Evolutionary conservation across 2,888 invertebrate genomes (phyloP), one percentile per base, ranked within the genome.

Genomic region (Onchidella celtica): DNA sequence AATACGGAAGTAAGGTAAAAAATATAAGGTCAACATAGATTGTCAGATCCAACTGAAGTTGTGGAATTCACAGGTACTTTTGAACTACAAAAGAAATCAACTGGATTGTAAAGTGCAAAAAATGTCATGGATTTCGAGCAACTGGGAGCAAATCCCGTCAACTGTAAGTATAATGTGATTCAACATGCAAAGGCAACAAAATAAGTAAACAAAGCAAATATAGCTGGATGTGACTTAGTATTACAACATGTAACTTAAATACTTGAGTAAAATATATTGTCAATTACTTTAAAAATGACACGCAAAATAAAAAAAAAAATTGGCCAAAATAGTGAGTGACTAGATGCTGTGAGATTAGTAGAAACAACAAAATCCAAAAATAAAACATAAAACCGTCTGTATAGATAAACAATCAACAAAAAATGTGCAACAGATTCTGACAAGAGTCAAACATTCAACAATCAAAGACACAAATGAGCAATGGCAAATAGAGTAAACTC

Each of bases 241-340:
- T 4, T 21, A 59, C n/a, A 59, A n/a, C n/a, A n/a, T n/a, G n/a
- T n/a, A n/a, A 59, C 9, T 4, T 21, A n/a, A n/a, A 59, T 17
- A 73, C 27, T 3, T 3, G 27, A 32, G 61, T 17, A 36, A 40
- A 36, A 3, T 27, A n/a, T n/a, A n/a, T n/a, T 61, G 36, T 59
- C 9, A 29, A 32, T 68, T 34, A 38, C 27, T 72, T 29, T 29
- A 57, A 14, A 72, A 61, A 36, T 34, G 59, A n/a, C n/a, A n/a
- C n/a, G n/a, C n/a, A n/a, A n/a, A n/a, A n/a, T n/a, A n/a, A n/a
- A n/a, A n/a, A n/a, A n/a, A n/a, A n/a, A n/a, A n/a, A n/a, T n/a
- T n/a, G n/a, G n/a, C n/a, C n/a, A n/a, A 72, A 27, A 63, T 38
- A 47, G 63, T 63, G 29, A 65, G 24, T 75, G 75, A 75, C 75